These are phyloP conservation scores for Aricia agestis DNA, from an alignment of 1,140 invertebrate species.

Conservation along the genomic window DNA sequence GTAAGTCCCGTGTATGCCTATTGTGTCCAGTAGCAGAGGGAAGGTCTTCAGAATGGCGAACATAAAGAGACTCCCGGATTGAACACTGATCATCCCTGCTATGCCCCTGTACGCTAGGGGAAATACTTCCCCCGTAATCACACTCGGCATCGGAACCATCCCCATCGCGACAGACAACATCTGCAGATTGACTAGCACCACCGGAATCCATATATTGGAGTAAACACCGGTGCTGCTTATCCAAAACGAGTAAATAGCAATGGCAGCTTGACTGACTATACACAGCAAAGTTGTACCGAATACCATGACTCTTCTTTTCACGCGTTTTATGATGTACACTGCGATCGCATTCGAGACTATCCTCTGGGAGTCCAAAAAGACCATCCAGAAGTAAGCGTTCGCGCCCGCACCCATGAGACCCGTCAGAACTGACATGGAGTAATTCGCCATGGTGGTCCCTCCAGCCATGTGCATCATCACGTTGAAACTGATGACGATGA, in stretches of 20 bases:
- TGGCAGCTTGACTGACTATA: conserved; percentile 38
- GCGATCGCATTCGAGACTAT: conserved; percentile 59
- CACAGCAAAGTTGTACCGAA: conserved; percentile 38
- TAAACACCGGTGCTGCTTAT: conserved; percentile 31
- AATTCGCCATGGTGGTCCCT: conserved; percentile 78
- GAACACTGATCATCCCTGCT: conserved; percentile 42
- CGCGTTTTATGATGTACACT: conserved; percentile 48
- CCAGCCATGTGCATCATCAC: conserved; percentile 49
- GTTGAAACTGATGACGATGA: conserved; percentile 49
- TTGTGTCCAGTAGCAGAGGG: conserved; percentile 31
- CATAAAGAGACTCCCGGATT: conserved; percentile 30
- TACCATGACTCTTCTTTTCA: conserved; percentile 51
- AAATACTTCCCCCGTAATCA: conserved; percentile 54
- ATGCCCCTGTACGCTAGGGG: conserved; percentile 48
- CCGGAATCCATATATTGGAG: conserved; percentile 46
- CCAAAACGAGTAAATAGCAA: conserved; percentile 43
- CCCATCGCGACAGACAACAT: conserved; percentile 46
- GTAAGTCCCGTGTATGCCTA: conserved; percentile 46
- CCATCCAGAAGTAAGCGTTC: conserved; percentile 80
- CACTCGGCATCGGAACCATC: conserved; percentile 49
- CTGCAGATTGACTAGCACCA: conserved; percentile 47
- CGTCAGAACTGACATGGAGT: conserved; percentile 78
- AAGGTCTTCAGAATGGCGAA: conserved; percentile 43
- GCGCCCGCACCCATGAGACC: conserved; percentile 65
- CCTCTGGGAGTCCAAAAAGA: conserved; percentile 76